Base-by-base conservation (phyloP, 2,888 invertebrate species). In the Zeuzera pyrina region DNA sequence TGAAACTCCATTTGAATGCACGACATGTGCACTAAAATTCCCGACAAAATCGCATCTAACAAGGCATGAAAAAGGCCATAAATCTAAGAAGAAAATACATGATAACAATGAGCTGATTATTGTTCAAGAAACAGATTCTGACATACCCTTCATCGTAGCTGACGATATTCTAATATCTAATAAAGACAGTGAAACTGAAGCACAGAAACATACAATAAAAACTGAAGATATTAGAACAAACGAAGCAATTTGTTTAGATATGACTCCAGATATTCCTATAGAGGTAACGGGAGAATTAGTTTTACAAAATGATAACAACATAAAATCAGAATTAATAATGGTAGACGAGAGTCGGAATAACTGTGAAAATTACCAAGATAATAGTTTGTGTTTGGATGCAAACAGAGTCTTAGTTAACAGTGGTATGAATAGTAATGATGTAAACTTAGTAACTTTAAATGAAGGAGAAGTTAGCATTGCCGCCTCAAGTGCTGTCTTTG, bases 1-100 rank as follows among this genome's bases (percentile, higher is more conserved):
- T 22, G 78, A 79, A 45, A 76, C 67, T 42, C 77, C 78, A 3
- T 79, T 62, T 32, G 72, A 76, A 42, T 83, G 81, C 32, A 52
- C 59, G 1, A 45, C 49, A 11, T 83, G 81, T 34, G 35, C 53
- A 1, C 50, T 50, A 15, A 70, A 59, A 31, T 77, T 67, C 35
- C 38, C 64, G n/a, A 66, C 71, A 2, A 77, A 70, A 45, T 52
- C 64, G 1, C 64, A 72, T 33, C 53, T 74, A 15, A 43, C 58
- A 19, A 72, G 64, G 33, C 81, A 83, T 37, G 31, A 66, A 2
- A 73, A 67, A 48, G 48, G 43, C 2, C 74, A 77, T 31, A 45
- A 58, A 4, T 41, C 41, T 12, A 51, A 50, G 15, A 58, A 57
- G 30, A 64, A 58, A 37, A 12, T 34, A 1, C n/a, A n/a, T n/a